These are phyloP conservation scores for Gerris buenoi DNA, from an alignment of 1,140 invertebrate species.

Conservation along the genomic window DNA sequence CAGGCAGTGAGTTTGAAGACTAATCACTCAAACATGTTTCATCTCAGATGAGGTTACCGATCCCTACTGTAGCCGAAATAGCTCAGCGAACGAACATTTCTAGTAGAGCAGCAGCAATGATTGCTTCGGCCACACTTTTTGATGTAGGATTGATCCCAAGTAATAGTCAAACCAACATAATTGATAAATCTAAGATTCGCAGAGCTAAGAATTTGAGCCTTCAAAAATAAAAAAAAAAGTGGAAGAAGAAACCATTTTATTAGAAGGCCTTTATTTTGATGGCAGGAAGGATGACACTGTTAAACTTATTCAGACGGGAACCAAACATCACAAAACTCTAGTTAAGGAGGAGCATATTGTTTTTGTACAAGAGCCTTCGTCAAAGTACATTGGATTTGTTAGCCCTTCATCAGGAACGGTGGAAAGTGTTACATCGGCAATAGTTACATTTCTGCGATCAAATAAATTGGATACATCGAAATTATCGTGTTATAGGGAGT, in stretches of 20 bases:
- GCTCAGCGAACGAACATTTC: neutral
- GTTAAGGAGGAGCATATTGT: neutral
- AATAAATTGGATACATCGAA: neutral
- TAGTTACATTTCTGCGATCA: neutral
- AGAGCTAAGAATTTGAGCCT: no score
- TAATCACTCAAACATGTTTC: neutral
- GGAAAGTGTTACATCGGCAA: neutral
- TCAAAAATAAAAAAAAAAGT: no score
- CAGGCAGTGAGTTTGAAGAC: neutral
- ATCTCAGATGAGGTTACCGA: neutral
- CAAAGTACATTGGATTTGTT: neutral
- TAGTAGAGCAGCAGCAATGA: neutral
- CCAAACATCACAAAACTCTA: neutral
- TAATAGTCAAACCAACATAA: no score
- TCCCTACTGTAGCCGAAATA: neutral
- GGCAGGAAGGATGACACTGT: neutral
- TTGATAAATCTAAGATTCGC: no score
- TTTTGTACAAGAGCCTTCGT: neutral
- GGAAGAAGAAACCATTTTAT: no score
- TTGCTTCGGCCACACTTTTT: neutral
- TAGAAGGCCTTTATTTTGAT: no score
- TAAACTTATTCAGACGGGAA: neutral
- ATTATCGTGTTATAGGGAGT: no score
- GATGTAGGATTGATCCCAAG: neutral
- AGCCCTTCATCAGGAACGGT: neutral